Evolutionary conservation across 2,113 vertebrate genomes (phyloP).

Genomic region (Rhizomys pruinosus): DNA sequence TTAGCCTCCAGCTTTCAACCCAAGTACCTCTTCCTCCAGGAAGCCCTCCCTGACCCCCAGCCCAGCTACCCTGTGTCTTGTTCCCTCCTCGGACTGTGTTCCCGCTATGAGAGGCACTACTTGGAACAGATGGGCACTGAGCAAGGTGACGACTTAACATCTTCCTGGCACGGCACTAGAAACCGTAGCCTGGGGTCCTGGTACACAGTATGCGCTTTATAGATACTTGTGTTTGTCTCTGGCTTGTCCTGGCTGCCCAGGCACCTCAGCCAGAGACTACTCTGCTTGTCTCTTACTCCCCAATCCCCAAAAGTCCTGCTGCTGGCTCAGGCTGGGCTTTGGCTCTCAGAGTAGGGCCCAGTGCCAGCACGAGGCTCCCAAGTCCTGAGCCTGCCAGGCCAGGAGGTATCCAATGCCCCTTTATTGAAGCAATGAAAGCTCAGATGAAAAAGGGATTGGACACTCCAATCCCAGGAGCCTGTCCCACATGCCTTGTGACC

Average conservation of each 20-base stretch:
- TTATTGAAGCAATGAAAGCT: neutral
- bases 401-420: neutral
- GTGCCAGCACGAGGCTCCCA: neutral
- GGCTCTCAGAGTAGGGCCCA: neutral
- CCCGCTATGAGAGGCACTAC: neutral
- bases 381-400: neutral
- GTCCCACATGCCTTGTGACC: neutral
- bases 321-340: neutral
- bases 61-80: neutral
- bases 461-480: neutral
- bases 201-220: neutral
- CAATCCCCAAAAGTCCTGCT: neutral
- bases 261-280: neutral
- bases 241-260: neutral
- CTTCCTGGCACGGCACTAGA: neutral
- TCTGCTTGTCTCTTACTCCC: neutral
- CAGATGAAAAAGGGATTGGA: neutral
- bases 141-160: neutral
- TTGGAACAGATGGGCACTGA: neutral
- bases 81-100: neutral
- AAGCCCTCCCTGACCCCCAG: conserved; percentile 17
- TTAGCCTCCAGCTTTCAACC: neutral
- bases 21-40: conserved; percentile 16
- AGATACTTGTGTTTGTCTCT: conserved; percentile 12
- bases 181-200: neutral